These are phyloP conservation scores for Tachina grossa DNA, from an alignment of 2,888 invertebrate species.

Conservation along the genomic window DNA sequence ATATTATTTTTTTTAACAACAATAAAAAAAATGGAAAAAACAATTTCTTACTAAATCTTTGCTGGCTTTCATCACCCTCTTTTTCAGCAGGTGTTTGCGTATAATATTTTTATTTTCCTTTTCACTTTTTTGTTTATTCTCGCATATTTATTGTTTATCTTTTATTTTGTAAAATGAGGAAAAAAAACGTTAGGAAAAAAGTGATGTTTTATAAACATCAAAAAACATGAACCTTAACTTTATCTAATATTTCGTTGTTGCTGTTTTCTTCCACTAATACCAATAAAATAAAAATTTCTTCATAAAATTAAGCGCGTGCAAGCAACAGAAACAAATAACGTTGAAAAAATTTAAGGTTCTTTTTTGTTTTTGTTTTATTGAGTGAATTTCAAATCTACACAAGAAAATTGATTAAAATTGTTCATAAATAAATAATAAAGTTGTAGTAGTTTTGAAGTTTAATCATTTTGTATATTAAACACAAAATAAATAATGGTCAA, in stretches of 20 bases:
- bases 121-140: conserved; percentile 48
- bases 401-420: conserved; percentile 47
- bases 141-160: conserved; percentile 62
- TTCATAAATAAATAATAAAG: conserved; percentile 41
- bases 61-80: not conserved
- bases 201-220: conserved; percentile 14
- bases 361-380: conserved; percentile 41
- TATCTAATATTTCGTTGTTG: conserved; percentile 50
- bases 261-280: not conserved
- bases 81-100: conserved; percentile 33
- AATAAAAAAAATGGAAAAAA: conserved; percentile 6
- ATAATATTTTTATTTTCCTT: conserved; percentile 39
- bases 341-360: conserved; percentile 24
- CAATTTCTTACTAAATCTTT: conserved; percentile 42
- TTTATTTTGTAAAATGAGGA: conserved; percentile 28
- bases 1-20: conserved; percentile 7
- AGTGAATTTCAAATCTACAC: conserved; percentile 16
- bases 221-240: conserved; percentile 40
- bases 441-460: conserved; percentile 8
- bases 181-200: conserved; percentile 7
- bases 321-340: not conserved
- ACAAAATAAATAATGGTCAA: conserved; percentile 11
- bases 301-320: not conserved
- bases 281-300: conserved; percentile 16
- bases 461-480: not conserved